Base-by-base conservation (phyloP, 2,113 vertebrate species). In the Rissa tridactyla region DNA sequence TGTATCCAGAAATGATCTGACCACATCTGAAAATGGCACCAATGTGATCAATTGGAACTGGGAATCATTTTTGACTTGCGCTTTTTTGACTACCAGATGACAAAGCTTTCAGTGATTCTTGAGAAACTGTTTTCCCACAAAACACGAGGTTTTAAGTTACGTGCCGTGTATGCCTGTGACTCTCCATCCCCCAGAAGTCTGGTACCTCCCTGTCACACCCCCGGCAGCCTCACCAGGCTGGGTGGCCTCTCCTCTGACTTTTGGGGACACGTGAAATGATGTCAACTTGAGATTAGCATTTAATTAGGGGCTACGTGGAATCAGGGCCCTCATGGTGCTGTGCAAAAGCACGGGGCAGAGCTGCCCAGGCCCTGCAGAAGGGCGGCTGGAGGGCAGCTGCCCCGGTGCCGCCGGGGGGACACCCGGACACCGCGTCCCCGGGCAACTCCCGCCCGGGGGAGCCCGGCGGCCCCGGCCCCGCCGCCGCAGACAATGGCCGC, bases 401-500 rank as follows among this genome's bases (percentile, higher is more conserved):
- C 12, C 46, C 42, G 42, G 5, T 8, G 29, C 58, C 15, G 36
- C 52, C 23, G 7, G 51, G 42, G 25, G 16, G 8, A 60, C 10
- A 12, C 36, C 69, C 75, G 65, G n/a, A 29, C 68, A 3, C 26
- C 80, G 12, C 40, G 14, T 6, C 29, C 62, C 44, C 68, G 73
- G 70, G 64, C 89, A 26, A 32, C 46, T 30, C 47, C 78, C 7
- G 14, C 75, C 61, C 65, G n/a, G 52, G 47, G 82, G 16, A 73
- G 36, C 64, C 62, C 52, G 13, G 44, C 52, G 29, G 62, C 62
- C 46, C 44, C 91, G 96, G 96, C 95, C 96, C 95, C 82, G 97
- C 97, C 94, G 64, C 97, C 95, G 76, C 92, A 98, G 93, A 99
- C 98, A 99, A 99, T 98, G 96, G 98, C 94, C 80, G 44, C 92